phyloP scores from a whole-genome alignment of 2,797 vertebrate species.

The Myotis daubentonii region DNA sequence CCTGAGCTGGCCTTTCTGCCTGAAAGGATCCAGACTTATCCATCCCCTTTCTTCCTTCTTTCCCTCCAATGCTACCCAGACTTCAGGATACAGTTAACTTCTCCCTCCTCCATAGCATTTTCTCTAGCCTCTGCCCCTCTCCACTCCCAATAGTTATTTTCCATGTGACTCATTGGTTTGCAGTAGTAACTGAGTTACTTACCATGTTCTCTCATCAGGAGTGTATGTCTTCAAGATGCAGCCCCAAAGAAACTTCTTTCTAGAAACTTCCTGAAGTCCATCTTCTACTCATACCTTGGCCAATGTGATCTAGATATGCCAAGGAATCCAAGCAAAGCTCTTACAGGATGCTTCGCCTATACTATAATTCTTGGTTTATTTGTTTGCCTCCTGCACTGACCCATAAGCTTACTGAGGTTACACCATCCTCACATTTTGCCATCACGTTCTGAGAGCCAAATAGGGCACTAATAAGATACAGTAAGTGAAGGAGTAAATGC shows the following conservation, averaged over 20 bases:
- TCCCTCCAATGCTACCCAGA: neutral
- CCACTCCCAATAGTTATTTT: neutral
- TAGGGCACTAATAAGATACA: neutral
- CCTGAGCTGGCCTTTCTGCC: neutral
- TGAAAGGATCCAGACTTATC: neutral
- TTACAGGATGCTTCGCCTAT: neutral
- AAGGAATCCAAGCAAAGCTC: neutral
- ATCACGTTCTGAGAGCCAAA: neutral
- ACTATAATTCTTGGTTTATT: neutral
- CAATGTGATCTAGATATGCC: neutral
- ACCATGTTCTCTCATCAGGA: neutral
- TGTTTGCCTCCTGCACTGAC: neutral
- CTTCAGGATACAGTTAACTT: neutral
- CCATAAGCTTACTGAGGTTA: neutral
- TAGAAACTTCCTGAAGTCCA: neutral
- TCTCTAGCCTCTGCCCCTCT: neutral
- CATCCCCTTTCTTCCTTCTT: neutral
- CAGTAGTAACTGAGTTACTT: neutral
- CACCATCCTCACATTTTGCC: neutral
- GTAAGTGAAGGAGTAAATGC: neutral
- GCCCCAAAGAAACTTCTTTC: neutral
- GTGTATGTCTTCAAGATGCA: neutral
- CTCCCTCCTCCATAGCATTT: neutral
- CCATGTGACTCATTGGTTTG: neutral
- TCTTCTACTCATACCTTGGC: neutral